Evolutionary conservation across 2,888 invertebrate genomes (phyloP).

Genomic region (Doris montereyensis): DNA sequence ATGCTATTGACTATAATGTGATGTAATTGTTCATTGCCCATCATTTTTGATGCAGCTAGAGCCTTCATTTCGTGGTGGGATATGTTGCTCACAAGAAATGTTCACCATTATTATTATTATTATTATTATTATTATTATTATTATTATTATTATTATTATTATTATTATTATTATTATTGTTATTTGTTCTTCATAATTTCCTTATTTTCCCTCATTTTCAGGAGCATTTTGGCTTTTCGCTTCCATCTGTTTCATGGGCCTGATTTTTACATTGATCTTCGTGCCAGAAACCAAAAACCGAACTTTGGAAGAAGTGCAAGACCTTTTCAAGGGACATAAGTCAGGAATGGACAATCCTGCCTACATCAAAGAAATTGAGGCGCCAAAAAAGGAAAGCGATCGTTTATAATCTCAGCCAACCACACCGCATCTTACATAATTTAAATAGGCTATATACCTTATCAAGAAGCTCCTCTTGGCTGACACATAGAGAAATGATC

Average conservation of each 20-base stretch:
- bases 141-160: slow-evolving; percentile 25
- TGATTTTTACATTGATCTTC: slow-evolving; percentile 72
- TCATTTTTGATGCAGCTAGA: no score
- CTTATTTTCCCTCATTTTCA: slow-evolving; percentile 29
- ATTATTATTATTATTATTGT: slow-evolving; percentile 3
- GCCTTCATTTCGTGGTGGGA: no score
- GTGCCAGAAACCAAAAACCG: slow-evolving; percentile 76
- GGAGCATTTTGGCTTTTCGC: slow-evolving; percentile 76
- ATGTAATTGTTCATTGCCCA: no score
- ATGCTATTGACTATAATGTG: no score
- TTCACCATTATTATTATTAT: slow-evolving; percentile 19
- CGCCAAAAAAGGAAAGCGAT: no score
- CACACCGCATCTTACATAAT: no score
- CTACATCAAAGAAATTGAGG: slow-evolving; percentile 14
- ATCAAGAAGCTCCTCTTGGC: no score
- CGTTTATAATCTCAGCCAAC: no score
- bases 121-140: slow-evolving; percentile 23
- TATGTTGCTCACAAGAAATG: no score
- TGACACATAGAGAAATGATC: no score
- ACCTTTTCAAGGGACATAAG: slow-evolving; percentile 64
- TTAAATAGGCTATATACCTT: no score
- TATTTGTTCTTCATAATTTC: neutral
- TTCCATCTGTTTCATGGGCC: slow-evolving; percentile 72
- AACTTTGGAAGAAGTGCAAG: slow-evolving; percentile 74
- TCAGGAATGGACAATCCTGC: neutral